Evolutionary conservation across 1,140 invertebrate genomes (phyloP).

Genomic region (Tetraneura akinire): DNA sequence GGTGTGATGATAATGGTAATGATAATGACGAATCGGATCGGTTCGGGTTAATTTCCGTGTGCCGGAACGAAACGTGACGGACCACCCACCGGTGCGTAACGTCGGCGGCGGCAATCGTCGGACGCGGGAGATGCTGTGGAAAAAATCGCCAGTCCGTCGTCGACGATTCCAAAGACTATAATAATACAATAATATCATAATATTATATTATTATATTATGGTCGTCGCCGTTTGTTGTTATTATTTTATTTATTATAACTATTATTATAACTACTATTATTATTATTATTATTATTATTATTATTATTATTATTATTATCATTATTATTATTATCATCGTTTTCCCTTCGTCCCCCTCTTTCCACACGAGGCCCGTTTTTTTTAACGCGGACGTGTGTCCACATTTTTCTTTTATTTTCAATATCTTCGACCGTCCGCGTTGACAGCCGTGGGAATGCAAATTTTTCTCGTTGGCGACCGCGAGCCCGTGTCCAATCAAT

Average conservation of each 20-base stretch:
- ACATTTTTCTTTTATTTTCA: neutral
- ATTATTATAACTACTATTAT: too few relatives aligned
- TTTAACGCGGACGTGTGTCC: neutral
- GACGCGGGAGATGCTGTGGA: neutral
- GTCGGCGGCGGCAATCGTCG: neutral
- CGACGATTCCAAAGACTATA: neutral
- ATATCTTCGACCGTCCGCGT: neutral
- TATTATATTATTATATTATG: too few relatives aligned
- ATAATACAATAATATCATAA: too few relatives aligned
- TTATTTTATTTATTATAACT: too few relatives aligned
- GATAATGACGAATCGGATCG: conserved; percentile 51
- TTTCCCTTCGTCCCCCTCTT: neutral
- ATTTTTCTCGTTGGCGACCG: conserved; percentile 21
- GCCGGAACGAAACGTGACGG: conserved; percentile 50
- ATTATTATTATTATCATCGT: neutral
- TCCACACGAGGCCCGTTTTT: neutral
- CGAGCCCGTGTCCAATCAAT: conserved; percentile 32
- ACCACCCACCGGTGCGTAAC: conserved; percentile 50
- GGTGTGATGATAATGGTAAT: conserved; percentile 45
- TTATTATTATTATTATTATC: neutral
- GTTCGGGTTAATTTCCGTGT: conserved; percentile 51
- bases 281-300: too few relatives aligned
- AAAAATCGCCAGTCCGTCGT: conserved; percentile 17
- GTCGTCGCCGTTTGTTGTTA: neutral
- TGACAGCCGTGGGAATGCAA: conserved; percentile 42